phyloP scores from a whole-genome alignment of 2,113 vertebrate species.

The Nansenia antarctica region DNA sequence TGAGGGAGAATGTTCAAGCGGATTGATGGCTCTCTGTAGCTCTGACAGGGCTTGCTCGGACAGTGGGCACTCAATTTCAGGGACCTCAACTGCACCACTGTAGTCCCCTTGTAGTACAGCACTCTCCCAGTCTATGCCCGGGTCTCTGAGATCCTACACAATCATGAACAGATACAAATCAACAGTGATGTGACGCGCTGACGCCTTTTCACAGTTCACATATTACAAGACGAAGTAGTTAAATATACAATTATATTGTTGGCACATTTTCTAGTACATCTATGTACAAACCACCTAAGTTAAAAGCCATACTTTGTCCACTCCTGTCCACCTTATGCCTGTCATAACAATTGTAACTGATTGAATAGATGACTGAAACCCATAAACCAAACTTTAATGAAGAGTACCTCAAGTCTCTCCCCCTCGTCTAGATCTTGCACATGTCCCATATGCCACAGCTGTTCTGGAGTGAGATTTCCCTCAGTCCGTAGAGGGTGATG shows the following conservation, averaged over 20 bases:
- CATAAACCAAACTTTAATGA: not conserved
- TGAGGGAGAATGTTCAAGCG: not conserved
- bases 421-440: not conserved
- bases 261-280: too few relatives aligned
- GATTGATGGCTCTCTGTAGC: not conserved
- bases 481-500: constrained; percentile 20
- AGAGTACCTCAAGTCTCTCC: constrained; percentile 2
- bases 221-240: too few relatives aligned
- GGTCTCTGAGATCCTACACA: too few relatives aligned
- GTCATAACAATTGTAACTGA: too few relatives aligned
- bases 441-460: constrained; percentile 3
- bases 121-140: constrained; percentile 7
- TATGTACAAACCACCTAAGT: too few relatives aligned
- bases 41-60: not conserved
- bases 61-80: not conserved
- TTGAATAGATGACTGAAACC: too few relatives aligned
- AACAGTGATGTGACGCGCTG: too few relatives aligned
- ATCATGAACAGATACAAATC: too few relatives aligned
- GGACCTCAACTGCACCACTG: not conserved
- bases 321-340: too few relatives aligned
- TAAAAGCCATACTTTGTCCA: too few relatives aligned
- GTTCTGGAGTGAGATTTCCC: constrained; percentile 13
- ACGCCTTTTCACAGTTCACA: too few relatives aligned
- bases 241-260: too few relatives aligned
- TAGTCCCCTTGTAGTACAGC: not conserved